These are phyloP conservation scores for Polyploca ridens DNA, from an alignment of 2,888 invertebrate genomes.

Conservation along the genomic window DNA sequence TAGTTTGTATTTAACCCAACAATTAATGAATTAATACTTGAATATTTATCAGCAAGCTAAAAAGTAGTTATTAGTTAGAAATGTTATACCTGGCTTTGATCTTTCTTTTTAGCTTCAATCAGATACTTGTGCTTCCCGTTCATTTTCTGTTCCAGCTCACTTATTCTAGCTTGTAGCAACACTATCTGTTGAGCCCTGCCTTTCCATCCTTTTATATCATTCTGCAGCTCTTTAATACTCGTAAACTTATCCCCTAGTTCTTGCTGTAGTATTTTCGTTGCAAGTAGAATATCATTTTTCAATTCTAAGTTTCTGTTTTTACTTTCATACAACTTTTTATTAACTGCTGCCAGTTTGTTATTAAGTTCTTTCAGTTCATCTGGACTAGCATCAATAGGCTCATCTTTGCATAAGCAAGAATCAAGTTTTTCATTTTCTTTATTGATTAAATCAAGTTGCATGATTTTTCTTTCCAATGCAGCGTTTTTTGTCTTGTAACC, in stretches of 20 bases:
- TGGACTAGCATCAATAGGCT: slow-evolving; percentile 66
- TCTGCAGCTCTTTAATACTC: slow-evolving; percentile 85
- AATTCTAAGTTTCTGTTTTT: slow-evolving; percentile 88
- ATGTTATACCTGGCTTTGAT: slow-evolving; percentile 58
- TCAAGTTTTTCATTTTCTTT: slow-evolving; percentile 68
- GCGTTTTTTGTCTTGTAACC: slow-evolving; percentile 84
- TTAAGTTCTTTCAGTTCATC: slow-evolving; percentile 85
- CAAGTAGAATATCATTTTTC: slow-evolving; percentile 88
- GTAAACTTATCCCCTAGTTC: slow-evolving; percentile 90
- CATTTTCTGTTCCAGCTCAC: slow-evolving; percentile 87
- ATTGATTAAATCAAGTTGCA: slow-evolving; percentile 68
- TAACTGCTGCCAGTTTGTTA: slow-evolving; percentile 84
- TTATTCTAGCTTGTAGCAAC: slow-evolving; percentile 87
- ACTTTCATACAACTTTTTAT: slow-evolving; percentile 87
- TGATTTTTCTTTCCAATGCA: slow-evolving; percentile 78
- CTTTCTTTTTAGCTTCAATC: slow-evolving; percentile 58
- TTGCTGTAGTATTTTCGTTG: slow-evolving; percentile 89
- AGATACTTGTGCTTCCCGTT: slow-evolving; percentile 66
- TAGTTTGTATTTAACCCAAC: not conserved
- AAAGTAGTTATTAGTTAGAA: too few species aligned
- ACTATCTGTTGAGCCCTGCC: slow-evolving; percentile 91
- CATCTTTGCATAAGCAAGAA: slow-evolving; percentile 71
- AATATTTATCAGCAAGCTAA: too few species aligned
- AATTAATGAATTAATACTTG: too few species aligned
- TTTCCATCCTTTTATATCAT: slow-evolving; percentile 87